Base-by-base conservation (phyloP, 2,888 invertebrate genomes). In the Pharmacophagus antenor region DNA sequence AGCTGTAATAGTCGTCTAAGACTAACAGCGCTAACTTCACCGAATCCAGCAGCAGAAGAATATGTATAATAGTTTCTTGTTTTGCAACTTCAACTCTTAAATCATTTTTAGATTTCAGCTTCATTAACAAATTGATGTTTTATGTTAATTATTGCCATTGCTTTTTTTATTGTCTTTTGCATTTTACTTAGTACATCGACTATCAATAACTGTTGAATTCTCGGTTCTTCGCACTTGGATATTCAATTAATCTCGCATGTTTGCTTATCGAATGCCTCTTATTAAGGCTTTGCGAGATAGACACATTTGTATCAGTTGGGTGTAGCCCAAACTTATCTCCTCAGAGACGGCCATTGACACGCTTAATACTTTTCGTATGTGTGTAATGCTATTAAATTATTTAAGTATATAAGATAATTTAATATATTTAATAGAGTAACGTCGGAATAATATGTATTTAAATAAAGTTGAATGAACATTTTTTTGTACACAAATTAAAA, bases 201-300 rank as follows among this genome's bases (percentile, higher is more conserved):
- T 4, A 1, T 18, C 5, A 41, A 41, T 17, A 41, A 37, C 15
- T 37, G 41, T n/a, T 18, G 46, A 46, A 7, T 46, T 7, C 3
- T 46, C 2, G 3, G 20, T 3, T 46, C n/a, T 21, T 50, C 18
- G 27, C 31, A 41, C 18, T 48, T 42, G 10, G 23, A 21, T 37
- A 41, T 21, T 31, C 15, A 20, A 49, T 56, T 25, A 56, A 50
- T 50, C 25, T 27, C 27, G 10, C 25, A n/a, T 50, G n/a, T 25
- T 42, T 50, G 56, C 46, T 46, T 54, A 54, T 56, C 49, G 25
- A 49, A 18, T 27, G 10, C 42, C 42, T 22, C 41, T 58, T 53
- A 47, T 52, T 52, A 48, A 18, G 48, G 47, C 44, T 41, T 52
- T 41, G 12, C 12, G 7, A 58, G 41, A 53, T 58, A 47, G 37